Evolutionary conservation across 2,888 invertebrate species (phyloP), one percentile per base, ranked within the genome.

Genomic region (Latrodectus hesperus): DNA sequence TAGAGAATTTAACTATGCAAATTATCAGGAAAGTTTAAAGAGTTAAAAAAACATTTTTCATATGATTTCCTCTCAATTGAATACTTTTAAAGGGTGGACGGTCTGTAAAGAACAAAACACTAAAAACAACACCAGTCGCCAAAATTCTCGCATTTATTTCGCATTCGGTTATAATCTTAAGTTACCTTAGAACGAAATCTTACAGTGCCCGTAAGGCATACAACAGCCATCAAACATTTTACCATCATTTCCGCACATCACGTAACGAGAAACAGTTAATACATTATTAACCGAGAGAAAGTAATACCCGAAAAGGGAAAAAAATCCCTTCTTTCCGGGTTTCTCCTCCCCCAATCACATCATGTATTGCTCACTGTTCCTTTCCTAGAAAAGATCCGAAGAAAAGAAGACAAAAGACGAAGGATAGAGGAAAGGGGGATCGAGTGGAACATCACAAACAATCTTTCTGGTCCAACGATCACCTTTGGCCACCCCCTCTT

Each of bases 371-470:
- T 73, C 22, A 22, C 22, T 52, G n/a, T 60, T n/a, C 60, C 12
- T n/a, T n/a, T 12, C 60, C 60, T 16, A 60, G 14, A 16, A 12
- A 12, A 16, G 14, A 12, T n/a, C 64, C 22, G 22, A 26, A 75
- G 68, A 76, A 60, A 17, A 60, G 65, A 67, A 65, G 74, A 82
- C 78, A 84, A 74, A 84, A 68, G 74, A 38, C 51, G 51, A 70
- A 68, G 52, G 38, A 38, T 38, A 38, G 38, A 4, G 60, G 22
- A 17, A 73, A 76, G 51, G 51, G 17, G n/a, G n/a, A n/a, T 64
- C 53, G 76, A 67, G 76, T 79, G 12, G 86, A 81, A 86, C 86
- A 86, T 86, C 86, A 86, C 86, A 86, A 86, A 86, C 86, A 86
- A 86, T 86, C 86, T 86, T 86, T 86, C 81, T 81, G 81, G 70